Base-by-base conservation (phyloP, 1,140 invertebrate genomes). In the Drosophila sechellia region DNA sequence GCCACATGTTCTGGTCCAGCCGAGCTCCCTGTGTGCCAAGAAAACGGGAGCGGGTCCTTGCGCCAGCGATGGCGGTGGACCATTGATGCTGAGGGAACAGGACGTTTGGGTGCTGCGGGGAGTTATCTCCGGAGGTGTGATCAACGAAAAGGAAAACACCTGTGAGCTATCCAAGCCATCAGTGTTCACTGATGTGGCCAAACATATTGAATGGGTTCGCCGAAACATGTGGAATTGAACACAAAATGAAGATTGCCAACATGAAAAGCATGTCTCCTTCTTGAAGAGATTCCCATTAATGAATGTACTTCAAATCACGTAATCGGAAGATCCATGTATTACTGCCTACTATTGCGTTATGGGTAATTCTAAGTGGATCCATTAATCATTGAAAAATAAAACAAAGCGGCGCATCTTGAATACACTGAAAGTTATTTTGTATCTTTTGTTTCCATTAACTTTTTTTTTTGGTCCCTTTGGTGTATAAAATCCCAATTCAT, bases 101-200 rank as follows among this genome's bases (percentile, higher is more conserved):
- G 61, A 76, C 5, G 57, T 80, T 5, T 93, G 90, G 80, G 8
- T 81, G 10, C 60, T 93, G 17, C 73, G 92, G 6, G 92, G 89
- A 10, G 71, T 92, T 15, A 85, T 92, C 1, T 77, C 90, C 0
- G 61, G 54, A 5, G 70, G 79, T 5, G 46, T 40, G 4, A 49
- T 12, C 1, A 57, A 73, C 20, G 11, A 8, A 0, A 52, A 58
- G 13, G 22, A 48, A 15, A 43, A 59, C 42, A 70, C 60, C 42
- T 93, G 92, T 45, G 78, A 92, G 61, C 69, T 92, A 12, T 43
- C 34, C 20, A 65, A 79, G 42, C 91, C 92, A 11, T 65, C 89
- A 1, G 72, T 93, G 10, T 92, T 91, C 55, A 81, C 83, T 6
- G 92, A 93, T 63, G 79, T 91, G 35, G 85, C 89, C 37, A 84